Evolutionary conservation across 2,888 invertebrate genomes (phyloP).

Genomic region (Flexamia atlantica): DNA sequence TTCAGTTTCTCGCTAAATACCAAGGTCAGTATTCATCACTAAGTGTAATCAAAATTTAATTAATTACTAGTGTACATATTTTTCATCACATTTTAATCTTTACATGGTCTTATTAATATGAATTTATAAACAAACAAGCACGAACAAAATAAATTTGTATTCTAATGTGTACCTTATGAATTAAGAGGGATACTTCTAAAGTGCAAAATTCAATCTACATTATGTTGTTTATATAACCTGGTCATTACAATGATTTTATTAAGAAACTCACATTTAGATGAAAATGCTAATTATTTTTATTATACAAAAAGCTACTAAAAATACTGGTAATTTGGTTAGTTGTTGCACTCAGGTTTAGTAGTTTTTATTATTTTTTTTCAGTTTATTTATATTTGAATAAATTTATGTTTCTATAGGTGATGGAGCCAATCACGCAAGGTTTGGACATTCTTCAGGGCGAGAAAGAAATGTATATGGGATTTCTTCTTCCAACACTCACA

Average conservation of each 20-base stretch:
- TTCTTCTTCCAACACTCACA: too few relatives aligned
- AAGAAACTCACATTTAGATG: neutral
- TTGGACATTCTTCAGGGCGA: too few relatives aligned
- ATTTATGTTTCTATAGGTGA: too few relatives aligned
- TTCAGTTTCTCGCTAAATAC: too few relatives aligned
- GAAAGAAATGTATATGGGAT: too few relatives aligned
- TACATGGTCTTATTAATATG: slow-evolving; percentile 12
- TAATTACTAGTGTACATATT: slow-evolving; percentile 8
- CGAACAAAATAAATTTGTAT: too few relatives aligned
- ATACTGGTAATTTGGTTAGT: slow-evolving; percentile 9
- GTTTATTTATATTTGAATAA: too few relatives aligned
- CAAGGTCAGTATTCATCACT: too few relatives aligned
- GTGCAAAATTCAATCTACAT: neutral
- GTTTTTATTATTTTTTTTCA: slow-evolving; percentile 12
- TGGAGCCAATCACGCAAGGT: too few relatives aligned
- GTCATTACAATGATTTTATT: slow-evolving; percentile 33
- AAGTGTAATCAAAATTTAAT: too few relatives aligned
- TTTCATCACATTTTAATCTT: slow-evolving; percentile 15
- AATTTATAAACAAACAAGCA: too few relatives aligned
- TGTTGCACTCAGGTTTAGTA: slow-evolving; percentile 16
- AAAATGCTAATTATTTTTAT: neutral
- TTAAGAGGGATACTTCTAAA: too few relatives aligned
- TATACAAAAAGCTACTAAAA: neutral
- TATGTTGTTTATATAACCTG: slow-evolving; percentile 21
- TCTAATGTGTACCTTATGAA: neutral